A percentile compares a stretch with the other conserved stretches of the same genome.
Conservation (phyloP, 2,888 invertebrate species). For the Drosophila stalkeri region DNA sequence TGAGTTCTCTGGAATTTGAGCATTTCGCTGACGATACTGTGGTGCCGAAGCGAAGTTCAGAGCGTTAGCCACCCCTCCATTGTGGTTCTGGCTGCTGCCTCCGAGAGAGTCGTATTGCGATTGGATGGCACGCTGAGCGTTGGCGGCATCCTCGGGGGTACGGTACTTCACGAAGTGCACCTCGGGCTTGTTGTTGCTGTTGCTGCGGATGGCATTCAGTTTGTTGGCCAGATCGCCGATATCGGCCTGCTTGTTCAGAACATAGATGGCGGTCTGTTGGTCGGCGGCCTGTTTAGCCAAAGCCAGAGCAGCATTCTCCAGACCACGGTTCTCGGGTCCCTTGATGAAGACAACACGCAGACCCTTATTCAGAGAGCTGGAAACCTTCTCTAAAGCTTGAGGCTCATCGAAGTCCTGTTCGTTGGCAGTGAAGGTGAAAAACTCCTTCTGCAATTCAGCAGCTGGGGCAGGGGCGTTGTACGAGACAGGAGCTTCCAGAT, state of each 20-base stretch:
- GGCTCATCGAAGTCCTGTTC: conserved; percentile 76
- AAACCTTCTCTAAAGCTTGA: conserved; percentile 56
- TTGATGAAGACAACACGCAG: conserved; percentile 83
- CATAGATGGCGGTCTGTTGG: conserved; percentile 84
- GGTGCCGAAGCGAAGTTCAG: conserved; percentile 78
- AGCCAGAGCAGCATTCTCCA: conserved; percentile 81
- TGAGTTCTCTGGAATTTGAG: conserved; percentile 70
- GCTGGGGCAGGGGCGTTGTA: conserved; percentile 63
- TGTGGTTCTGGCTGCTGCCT: conserved; percentile 66
- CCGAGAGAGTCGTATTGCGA: conserved; percentile 79
- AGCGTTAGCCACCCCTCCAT: conserved; percentile 78
- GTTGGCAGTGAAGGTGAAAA: conserved; percentile 77
- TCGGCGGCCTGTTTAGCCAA: conserved; percentile 82
- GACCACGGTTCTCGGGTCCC: conserved; percentile 82
- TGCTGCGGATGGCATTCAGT: conserved; percentile 68
- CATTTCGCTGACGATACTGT: conserved; percentile 48
- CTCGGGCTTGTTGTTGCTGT: conserved; percentile 81
- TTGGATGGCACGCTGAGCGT: conserved; percentile 82
- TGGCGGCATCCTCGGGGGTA: conserved; percentile 81
- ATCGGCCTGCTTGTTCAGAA: conserved; percentile 81
- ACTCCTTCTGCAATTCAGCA: conserved; percentile 74
- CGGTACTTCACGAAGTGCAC: conserved; percentile 84
- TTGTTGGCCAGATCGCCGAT: conserved; percentile 75
- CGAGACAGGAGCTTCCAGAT: conserved; percentile 51
- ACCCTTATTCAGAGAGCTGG: conserved; percentile 71